Conservation (phyloP, 2,113 vertebrate genomes). For the Bos indicus region DNA sequence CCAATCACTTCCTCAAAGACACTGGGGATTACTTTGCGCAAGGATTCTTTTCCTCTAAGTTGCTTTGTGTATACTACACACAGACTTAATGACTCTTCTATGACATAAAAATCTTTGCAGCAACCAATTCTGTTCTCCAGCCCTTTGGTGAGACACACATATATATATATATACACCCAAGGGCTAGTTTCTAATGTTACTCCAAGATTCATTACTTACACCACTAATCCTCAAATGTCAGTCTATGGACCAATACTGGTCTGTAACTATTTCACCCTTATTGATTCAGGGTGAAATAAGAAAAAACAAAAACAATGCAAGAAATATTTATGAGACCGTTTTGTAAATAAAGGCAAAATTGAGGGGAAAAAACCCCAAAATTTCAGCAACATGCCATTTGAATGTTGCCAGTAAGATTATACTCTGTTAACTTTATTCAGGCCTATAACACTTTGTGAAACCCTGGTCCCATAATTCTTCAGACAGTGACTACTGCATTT, state of each 20-base stretch:
- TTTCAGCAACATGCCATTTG: not conserved
- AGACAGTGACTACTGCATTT: not conserved
- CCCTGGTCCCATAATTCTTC: not conserved
- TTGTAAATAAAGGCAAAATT: not conserved
- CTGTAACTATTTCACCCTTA: not conserved
- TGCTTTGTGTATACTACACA: not conserved
- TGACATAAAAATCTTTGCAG: not conserved
- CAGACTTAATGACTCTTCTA: not conserved
- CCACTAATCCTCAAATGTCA: not conserved
- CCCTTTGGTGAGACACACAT: not conserved
- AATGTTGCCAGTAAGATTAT: not conserved
- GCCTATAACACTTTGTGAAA: not conserved
- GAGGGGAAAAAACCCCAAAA: not conserved
- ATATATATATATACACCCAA: not conserved
- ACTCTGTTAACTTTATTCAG: not conserved
- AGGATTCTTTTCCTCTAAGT: not conserved
- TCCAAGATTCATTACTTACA: not conserved
- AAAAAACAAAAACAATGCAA: not conserved
- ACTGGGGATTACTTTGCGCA: not conserved
- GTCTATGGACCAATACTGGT: not conserved
- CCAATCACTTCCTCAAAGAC: not conserved
- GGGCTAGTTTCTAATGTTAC: not conserved
- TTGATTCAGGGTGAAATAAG: not conserved
- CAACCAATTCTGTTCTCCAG: not conserved
- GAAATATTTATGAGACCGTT: not conserved